Evolutionary conservation across 2,797 vertebrate species (phyloP), one percentile per base, ranked within the genome.

Genomic region (Acomys russatus): DNA sequence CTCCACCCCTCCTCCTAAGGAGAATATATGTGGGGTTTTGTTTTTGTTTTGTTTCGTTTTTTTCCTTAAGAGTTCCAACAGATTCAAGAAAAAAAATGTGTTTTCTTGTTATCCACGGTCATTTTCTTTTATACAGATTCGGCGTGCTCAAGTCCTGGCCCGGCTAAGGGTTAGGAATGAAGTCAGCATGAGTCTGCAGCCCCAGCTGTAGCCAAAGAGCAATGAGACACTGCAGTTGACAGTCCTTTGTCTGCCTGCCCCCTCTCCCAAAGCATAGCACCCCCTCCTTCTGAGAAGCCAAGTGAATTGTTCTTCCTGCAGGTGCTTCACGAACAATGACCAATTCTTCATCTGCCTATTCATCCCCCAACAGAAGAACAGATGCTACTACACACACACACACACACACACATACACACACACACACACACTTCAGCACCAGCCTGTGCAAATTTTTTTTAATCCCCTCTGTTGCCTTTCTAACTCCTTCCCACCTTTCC

Each of bases 141-240:
- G 30, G 38, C 51, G 68, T 77, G 86, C 68, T 79, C 20, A 9
- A 90, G 64, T 56, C 5, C 82, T 83, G 92, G 88, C 82, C 91
- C n/a, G 7, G 49, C 68, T 82, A 73, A 56, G 88, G 70, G 30
- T 49, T 17, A 63, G 38, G 35, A 28, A 64, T 91, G 92, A 78
- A 93, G 38, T 92, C 96, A 92, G 94, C 91, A 23, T 35, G 78
- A 89, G 78, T 73, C 38, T 76, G 85, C 88, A 63, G 2, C 4
- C 91, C 49, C 4, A 18, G 74, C 90, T 38, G 15, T 14, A 14
- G 66, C 51, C 77, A 38, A 33, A 73, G 91, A n/a, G 90, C 56
- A 77, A 17, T 12, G 61, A 91, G 70, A 49, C 23, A 3, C 2
- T 14, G 71, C 82, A 0, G 3, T 2, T 30, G 76, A 51, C 49